These are phyloP conservation scores for Lapara coniferarum DNA, from an alignment of 2,888 invertebrate genomes.

Conservation along the genomic window DNA sequence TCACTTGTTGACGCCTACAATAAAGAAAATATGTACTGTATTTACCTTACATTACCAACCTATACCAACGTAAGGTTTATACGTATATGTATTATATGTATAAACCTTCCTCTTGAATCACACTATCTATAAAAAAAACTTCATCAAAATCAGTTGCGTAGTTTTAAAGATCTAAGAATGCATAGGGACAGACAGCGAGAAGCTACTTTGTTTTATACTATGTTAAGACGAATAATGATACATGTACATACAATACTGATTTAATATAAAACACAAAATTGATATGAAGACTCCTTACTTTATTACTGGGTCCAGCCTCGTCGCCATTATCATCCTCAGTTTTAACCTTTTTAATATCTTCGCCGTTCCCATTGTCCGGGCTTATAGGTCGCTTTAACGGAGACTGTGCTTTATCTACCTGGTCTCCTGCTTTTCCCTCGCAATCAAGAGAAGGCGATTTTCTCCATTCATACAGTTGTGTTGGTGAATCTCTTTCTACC, in stretches of 20 bases:
- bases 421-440: background rate
- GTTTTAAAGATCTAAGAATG: too few relatives aligned
- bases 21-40: background rate
- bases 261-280: background rate
- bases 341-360: constrained; percentile 54
- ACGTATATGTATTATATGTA: too few relatives aligned
- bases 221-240: too few relatives aligned
- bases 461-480: constrained; percentile 28
- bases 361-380: constrained; percentile 34
- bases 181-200: too few relatives aligned
- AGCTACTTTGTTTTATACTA: too few relatives aligned
- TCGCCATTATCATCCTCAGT: constrained; percentile 32
- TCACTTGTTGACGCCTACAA: constrained; percentile 4
- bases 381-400: constrained; percentile 19
- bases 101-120: too few relatives aligned
- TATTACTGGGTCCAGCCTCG: constrained; percentile 53
- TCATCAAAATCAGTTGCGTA: too few relatives aligned
- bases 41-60: too few relatives aligned
- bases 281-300: constrained; percentile 38
- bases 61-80: too few relatives aligned
- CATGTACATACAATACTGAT: too few relatives aligned
- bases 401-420: constrained; percentile 22
- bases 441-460: constrained; percentile 7
- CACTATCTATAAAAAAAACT: too few relatives aligned
- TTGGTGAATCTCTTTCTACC: constrained; percentile 22